A percentile compares a stretch with the other conserved stretches of the same genome.
These are phyloP conservation scores for Ateles fusciceps DNA, from an alignment of 2,797 vertebrate genomes.

Conservation along the genomic window DNA sequence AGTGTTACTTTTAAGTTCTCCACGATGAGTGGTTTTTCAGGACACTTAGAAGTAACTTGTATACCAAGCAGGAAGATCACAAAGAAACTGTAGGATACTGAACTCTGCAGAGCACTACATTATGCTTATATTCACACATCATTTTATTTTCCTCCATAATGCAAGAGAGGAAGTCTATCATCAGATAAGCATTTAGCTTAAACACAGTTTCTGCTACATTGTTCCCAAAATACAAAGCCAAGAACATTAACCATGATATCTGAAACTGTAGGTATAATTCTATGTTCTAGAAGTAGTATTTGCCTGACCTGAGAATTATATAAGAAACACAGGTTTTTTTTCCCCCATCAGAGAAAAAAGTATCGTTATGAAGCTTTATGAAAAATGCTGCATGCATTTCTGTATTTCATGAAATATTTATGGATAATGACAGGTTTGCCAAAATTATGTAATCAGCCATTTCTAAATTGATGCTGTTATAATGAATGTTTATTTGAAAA, in stretches of 20 bases:
- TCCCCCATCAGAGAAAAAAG: background rate
- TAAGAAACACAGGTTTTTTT: conserved; percentile 19
- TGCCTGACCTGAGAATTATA: conserved; percentile 24
- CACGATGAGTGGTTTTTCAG: background rate
- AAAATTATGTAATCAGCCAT: conserved; percentile 79
- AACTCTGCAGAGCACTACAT: conserved; percentile 54
- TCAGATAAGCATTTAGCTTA: conserved; percentile 64
- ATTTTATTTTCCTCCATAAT: conserved; percentile 63
- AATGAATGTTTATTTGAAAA: conserved; percentile 83
- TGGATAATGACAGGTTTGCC: conserved; percentile 68
- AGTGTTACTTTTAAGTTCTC: conserved; percentile 22
- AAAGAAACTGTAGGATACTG: conserved; percentile 21
- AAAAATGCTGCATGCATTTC: conserved; percentile 61
- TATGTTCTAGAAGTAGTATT: conserved; percentile 37
- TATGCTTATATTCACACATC: conserved; percentile 47
- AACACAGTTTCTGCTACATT: conserved; percentile 18
- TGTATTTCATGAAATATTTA: conserved; percentile 60
- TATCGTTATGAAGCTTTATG: conserved; percentile 37
- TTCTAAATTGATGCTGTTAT: conserved; percentile 77
- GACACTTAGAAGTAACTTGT: background rate
- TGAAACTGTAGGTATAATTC: conserved; percentile 52
- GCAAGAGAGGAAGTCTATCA: conserved; percentile 59
- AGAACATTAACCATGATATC: conserved; percentile 34
- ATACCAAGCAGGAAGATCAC: conserved; percentile 28
- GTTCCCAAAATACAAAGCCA: conserved; percentile 39